These are phyloP conservation scores for Poecile atricapillus DNA, from an alignment of 2,113 vertebrate species.

Conservation along the genomic window DNA sequence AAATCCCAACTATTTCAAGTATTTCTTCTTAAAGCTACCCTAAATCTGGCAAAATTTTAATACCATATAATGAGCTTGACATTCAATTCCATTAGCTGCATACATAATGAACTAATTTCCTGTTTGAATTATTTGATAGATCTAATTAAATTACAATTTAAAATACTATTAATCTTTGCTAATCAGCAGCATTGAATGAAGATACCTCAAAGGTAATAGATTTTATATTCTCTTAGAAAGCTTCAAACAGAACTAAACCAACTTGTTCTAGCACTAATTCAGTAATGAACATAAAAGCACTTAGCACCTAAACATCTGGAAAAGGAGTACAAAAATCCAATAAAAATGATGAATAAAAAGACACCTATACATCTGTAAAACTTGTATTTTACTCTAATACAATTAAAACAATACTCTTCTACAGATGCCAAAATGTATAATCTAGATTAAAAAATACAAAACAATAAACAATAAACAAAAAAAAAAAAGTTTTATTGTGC, in stretches of 20 bases:
- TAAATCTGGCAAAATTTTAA: conserved; percentile 25
- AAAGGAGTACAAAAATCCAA: background rate
- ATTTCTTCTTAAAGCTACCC: conserved; percentile 15
- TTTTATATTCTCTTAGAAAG: background rate
- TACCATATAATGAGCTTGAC: conserved; percentile 18
- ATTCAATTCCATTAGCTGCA: conserved; percentile 34
- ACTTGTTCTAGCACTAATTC: background rate
- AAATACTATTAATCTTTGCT: conserved; percentile 33
- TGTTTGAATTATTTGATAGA: conserved; percentile 37
- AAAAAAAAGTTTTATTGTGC: background rate
- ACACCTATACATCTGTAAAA: background rate
- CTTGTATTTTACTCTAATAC: background rate
- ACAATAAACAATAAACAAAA: background rate
- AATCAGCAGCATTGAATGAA: conserved; percentile 10
- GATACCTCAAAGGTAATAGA: background rate
- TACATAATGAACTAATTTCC: conserved; percentile 21
- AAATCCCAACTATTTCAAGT: conserved; percentile 48
- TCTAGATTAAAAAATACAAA: background rate
- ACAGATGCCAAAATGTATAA: background rate
- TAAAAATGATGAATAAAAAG: background rate
- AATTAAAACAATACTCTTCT: background rate
- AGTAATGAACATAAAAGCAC: background rate
- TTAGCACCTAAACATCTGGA: background rate
- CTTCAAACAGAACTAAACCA: background rate
- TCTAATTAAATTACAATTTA: conserved; percentile 35